These are phyloP conservation scores for Xiphophorus maculatus DNA, from an alignment of 2,113 vertebrate genomes.

Conservation along the genomic window DNA sequence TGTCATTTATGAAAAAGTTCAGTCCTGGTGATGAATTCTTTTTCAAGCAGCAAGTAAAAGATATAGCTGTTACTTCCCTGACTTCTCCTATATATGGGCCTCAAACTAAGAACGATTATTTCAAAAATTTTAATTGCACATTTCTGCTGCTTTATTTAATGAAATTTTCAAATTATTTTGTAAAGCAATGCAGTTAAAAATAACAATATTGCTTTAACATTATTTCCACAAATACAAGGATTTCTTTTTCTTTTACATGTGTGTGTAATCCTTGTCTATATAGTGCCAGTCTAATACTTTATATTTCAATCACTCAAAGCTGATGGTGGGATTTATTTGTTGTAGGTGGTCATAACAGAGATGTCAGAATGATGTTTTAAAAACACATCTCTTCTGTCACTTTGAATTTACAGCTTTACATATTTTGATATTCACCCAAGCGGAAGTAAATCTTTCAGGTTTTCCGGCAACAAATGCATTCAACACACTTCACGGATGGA, in stretches of 20 bases:
- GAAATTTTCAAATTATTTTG: background rate
- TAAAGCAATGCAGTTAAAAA: background rate
- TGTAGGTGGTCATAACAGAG: background rate
- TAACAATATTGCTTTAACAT: too few species aligned
- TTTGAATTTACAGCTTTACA: background rate
- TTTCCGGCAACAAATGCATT: background rate
- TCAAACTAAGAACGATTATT: background rate
- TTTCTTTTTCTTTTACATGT: too few species aligned
- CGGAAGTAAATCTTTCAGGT: conserved; percentile 1
- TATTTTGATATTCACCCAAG: background rate
- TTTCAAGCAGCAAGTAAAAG: too few species aligned
- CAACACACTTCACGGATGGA: background rate
- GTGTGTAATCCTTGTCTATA: too few species aligned
- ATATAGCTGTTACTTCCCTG: background rate
- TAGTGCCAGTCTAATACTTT: too few species aligned
- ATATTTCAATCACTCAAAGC: too few species aligned
- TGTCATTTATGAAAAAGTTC: background rate
- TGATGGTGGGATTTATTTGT: too few species aligned
- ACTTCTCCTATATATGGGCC: background rate
- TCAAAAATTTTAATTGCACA: background rate
- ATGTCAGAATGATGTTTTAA: background rate
- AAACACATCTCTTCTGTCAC: background rate
- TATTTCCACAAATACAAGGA: too few species aligned
- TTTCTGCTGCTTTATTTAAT: background rate
- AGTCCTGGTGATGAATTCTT: background rate